Base-by-base conservation (phyloP, 1,140 invertebrate species). In the Saccostrea glomerata region DNA sequence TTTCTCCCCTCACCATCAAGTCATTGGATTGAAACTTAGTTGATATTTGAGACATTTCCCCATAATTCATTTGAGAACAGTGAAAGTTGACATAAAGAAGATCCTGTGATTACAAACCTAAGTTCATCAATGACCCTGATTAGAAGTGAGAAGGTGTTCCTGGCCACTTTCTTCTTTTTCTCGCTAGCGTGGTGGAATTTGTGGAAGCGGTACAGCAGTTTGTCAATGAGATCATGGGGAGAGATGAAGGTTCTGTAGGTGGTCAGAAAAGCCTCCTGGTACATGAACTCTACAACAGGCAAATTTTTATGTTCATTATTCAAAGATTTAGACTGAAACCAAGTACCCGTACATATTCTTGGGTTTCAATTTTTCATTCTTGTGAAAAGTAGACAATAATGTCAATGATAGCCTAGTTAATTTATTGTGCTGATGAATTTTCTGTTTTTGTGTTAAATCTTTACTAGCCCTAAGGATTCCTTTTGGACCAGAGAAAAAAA, bases 251-350 rank as follows among this genome's bases (percentile, higher is more conserved):
- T 99, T 91, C 98, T 96, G 95, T 99, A 99, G 66, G 98, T 99
- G 36, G 98, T 98, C 90, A 99, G 96, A 95, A 99, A 99, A 60
- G 98, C 98, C 96, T 99, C 98, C 96, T 98, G 98, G 95, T 98
- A 99, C 93, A 98, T 96, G 94, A 98, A 98, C 95, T 98, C 98
- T 98, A 96, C 15, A 88, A 86, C 9, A 36, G 15, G 15, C 58
- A 63, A 63, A n/a, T 63, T 17, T 6, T 20, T 20, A 20, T 63
- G 17, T 63, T 17, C 58, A 60, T 60, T 60, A 63, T n/a, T 20
- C 17, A n/a, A 17, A 63, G 17, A 20, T n/a, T 63, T 63, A 5
- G 17, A 63, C 5, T 20, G 17, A 63, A 63, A 20, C 17, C 58
- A 63, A 3, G 2, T n/a, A 63, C 58, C 47, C 2, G 47, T 9